phyloP scores from a whole-genome alignment of 2,888 invertebrate species.

The Coelinius sp. region DNA sequence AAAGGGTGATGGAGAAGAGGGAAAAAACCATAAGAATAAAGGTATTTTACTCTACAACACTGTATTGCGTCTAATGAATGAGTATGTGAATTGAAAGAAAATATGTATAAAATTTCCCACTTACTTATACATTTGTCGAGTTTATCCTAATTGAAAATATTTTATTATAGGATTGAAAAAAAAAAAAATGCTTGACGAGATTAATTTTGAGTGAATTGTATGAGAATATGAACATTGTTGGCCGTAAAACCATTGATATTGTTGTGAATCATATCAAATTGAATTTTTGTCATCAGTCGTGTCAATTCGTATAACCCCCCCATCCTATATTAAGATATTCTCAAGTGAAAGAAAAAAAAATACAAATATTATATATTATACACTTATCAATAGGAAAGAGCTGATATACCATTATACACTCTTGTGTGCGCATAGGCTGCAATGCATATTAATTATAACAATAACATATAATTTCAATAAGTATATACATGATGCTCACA shows the following conservation, averaged over 20 bases:
- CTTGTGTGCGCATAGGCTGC: constrained; percentile 67
- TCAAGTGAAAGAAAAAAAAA: constrained; percentile 54
- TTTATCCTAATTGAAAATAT: constrained; percentile 57
- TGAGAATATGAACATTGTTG: constrained; percentile 49
- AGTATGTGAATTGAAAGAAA: constrained; percentile 41
- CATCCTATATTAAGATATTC: constrained; percentile 64
- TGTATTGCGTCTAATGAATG: constrained; percentile 57
- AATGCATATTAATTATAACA: constrained; percentile 57
- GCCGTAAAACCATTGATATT: constrained; percentile 48
- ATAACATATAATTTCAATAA: constrained; percentile 46
- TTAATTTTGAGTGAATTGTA: background rate
- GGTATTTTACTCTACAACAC: constrained; percentile 65
- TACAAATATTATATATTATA: background rate
- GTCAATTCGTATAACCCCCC: constrained; percentile 61
- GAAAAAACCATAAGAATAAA: constrained; percentile 50
- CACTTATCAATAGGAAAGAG: constrained; percentile 6
- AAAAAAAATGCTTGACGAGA: constrained; percentile 51
- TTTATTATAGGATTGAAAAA: constrained; percentile 62
- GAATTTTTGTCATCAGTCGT: constrained; percentile 57
- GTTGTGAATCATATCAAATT: constrained; percentile 59
- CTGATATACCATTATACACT: constrained; percentile 53
- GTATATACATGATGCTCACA: constrained; percentile 66
- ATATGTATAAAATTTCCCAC: constrained; percentile 64
- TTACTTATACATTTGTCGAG: constrained; percentile 63
- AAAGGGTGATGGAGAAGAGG: constrained; percentile 43